Percentiles rank a stretch among this genome's conserved stretches.
These are phyloP conservation scores for Drosophila ironensis DNA, from an alignment of 1,140 invertebrate genomes.

Conservation along the genomic window DNA sequence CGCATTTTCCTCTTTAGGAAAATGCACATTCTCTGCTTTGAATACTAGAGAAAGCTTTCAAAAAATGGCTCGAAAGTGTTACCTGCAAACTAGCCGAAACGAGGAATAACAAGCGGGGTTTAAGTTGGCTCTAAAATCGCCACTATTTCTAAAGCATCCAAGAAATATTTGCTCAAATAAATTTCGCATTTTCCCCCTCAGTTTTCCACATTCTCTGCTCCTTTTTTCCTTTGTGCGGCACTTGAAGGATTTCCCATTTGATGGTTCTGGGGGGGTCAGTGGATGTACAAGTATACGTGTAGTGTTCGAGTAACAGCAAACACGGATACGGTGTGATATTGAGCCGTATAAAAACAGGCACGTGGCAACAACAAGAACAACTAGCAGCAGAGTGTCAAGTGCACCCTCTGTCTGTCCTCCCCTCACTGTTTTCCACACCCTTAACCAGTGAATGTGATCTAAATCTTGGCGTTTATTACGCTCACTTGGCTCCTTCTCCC, in stretches of 20 bases:
- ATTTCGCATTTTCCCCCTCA: neutral
- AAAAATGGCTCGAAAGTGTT: no score
- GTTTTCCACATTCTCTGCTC: neutral
- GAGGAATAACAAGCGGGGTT: no score
- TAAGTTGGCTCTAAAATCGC: no score
- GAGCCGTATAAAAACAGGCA: constrained; percentile 37
- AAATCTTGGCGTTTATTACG: constrained; percentile 74
- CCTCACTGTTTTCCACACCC: neutral
- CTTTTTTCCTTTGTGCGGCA: neutral
- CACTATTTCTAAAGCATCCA: no score
- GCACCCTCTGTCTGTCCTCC: neutral
- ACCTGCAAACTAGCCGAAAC: no score
- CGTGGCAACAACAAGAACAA: constrained; percentile 29
- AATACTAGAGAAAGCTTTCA: no score
- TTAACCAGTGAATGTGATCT: constrained; percentile 43
- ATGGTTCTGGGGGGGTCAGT: no score
- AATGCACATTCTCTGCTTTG: no score
- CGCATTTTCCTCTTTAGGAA: no score
- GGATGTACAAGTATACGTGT: neutral
- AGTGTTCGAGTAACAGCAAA: constrained; percentile 12
- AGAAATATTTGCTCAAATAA: neutral
- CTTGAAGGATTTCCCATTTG: constrained; percentile 3
- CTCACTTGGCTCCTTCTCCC: constrained; percentile 59
- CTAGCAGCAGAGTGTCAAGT: constrained; percentile 2
- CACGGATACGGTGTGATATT: constrained; percentile 15